A percentile compares a stretch with the other conserved stretches of the same genome.
Evolutionary conservation across 1,140 invertebrate genomes (phyloP).

Genomic region (Heliconius melpomene): DNA sequence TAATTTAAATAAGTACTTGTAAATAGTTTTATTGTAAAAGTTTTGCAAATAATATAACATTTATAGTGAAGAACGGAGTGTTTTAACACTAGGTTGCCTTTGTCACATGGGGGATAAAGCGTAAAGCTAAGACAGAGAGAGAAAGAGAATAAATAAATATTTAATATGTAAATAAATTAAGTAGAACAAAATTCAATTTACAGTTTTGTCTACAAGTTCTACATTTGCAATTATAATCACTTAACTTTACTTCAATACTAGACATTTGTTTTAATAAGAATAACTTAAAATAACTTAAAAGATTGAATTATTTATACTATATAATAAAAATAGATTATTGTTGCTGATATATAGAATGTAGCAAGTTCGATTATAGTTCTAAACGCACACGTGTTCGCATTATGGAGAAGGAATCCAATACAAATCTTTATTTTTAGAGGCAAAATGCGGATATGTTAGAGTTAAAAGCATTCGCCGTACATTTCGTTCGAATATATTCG

Average conservation of each 20-base stretch:
- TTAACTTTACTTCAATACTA: neutral
- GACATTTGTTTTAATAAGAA: neutral
- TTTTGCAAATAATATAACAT: neutral
- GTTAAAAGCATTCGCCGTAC: conserved; percentile 23
- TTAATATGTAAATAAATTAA: too few relatives aligned
- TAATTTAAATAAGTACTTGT: neutral
- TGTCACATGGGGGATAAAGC: too few relatives aligned
- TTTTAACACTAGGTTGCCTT: too few relatives aligned
- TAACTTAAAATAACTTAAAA: neutral
- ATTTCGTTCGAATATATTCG: neutral
- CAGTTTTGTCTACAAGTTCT: too few relatives aligned
- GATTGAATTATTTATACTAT: too few relatives aligned
- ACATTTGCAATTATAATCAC: neutral
- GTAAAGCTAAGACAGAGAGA: too few relatives aligned
- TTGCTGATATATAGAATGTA: neutral
- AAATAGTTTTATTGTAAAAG: neutral
- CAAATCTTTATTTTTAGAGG: conserved; percentile 30
- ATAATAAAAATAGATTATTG: neutral
- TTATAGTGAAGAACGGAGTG: neutral
- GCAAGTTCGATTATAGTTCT: neutral
- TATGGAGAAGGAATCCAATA: conserved; percentile 5
- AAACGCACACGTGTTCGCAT: conserved; percentile 11
- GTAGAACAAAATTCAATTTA: too few relatives aligned
- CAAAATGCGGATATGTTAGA: conserved; percentile 29
- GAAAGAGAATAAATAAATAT: too few relatives aligned